Evolutionary conservation across 2,797 vertebrate genomes (phyloP).

Genomic region (Enteromius thamalakanensis): DNA sequence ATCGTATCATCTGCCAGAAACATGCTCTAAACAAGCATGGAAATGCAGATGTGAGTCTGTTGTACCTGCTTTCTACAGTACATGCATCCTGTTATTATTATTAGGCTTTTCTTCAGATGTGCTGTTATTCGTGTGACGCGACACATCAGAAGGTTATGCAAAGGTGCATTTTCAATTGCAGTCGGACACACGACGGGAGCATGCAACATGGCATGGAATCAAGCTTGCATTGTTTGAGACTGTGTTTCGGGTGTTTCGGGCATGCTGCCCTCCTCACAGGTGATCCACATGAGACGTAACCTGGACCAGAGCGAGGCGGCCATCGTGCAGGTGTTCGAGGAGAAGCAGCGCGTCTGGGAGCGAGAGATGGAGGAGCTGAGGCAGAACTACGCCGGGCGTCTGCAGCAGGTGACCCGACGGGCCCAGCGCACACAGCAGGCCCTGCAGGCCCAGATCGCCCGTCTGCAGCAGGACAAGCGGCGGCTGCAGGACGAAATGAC

Average conservation of each 20-base stretch:
- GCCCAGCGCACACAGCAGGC: conserved; percentile 96
- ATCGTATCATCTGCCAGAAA: background rate
- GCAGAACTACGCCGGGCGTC: conserved; percentile 94
- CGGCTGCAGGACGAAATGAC: conserved; percentile 94
- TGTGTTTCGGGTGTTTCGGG: background rate
- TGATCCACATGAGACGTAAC: conserved; percentile 93
- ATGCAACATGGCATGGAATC: background rate
- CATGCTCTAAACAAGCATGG: background rate
- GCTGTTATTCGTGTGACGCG: background rate
- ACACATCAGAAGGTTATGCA: background rate
- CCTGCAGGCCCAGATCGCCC: conserved; percentile 91
- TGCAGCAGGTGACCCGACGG: conserved; percentile 95
- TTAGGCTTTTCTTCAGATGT: background rate
- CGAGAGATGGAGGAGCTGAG: conserved; percentile 95
- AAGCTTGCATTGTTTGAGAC: background rate
- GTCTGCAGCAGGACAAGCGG: conserved; percentile 96
- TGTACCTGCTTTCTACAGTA: background rate
- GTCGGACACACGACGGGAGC: background rate
- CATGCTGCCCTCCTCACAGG: conserved; percentile 61
- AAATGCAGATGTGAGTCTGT: background rate
- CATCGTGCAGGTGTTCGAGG: conserved; percentile 97
- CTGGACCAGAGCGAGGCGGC: conserved; percentile 97
- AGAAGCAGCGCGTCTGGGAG: conserved; percentile 99
- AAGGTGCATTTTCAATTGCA: background rate
- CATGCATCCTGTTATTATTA: background rate